Evolutionary conservation across 2,888 invertebrate genomes (phyloP).

Genomic region (Epistrophella euchroma): DNA sequence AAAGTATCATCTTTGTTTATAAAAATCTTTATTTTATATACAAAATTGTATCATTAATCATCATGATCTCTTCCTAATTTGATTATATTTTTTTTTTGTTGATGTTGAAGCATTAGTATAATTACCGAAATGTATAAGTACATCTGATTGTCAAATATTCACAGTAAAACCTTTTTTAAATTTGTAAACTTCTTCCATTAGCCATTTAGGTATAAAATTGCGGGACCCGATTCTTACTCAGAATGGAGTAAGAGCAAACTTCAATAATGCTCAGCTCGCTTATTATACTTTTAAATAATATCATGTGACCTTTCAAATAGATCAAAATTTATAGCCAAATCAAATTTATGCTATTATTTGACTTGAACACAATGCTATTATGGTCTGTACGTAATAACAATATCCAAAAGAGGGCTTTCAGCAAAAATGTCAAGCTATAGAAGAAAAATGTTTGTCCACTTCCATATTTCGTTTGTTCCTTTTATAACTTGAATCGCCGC

Average conservation of each 20-base stretch:
- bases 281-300: neutral
- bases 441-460: slow-evolving; percentile 6
- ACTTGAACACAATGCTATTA: slow-evolving; percentile 9
- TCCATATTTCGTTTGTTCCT: slow-evolving; percentile 14
- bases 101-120: neutral
- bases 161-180: neutral
- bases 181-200: neutral
- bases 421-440: neutral
- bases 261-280: neutral
- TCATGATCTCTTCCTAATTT: neutral
- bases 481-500: slow-evolving; percentile 30
- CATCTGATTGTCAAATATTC: neutral
- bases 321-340: slow-evolving; percentile 10
- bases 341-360: slow-evolving; percentile 5
- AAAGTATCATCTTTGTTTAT: too few species aligned
- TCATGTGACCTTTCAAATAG: neutral
- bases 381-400: slow-evolving; percentile 24
- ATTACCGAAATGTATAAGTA: neutral
- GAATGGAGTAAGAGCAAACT: neutral
- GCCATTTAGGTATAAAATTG: neutral
- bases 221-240: neutral
- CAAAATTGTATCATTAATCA: too few species aligned
- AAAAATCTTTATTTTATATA: too few species aligned
- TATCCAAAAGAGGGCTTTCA: slow-evolving; percentile 2
- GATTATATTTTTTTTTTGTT: neutral